A percentile compares a stretch with the other conserved stretches of the same genome.
phyloP scores from a whole-genome alignment of 2,797 vertebrate species.

The Enteromius treurensis region DNA sequence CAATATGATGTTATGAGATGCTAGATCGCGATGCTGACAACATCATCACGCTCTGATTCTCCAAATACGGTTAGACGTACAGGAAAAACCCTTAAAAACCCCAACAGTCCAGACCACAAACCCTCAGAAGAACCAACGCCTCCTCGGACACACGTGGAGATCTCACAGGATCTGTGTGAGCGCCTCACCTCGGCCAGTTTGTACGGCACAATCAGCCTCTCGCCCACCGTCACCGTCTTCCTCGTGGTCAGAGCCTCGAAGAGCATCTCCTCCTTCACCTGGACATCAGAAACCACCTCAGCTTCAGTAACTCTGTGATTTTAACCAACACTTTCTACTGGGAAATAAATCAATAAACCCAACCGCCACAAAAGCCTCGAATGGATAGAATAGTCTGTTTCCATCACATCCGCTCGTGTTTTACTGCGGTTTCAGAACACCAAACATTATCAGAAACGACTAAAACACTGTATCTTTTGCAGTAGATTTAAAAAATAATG shows the following conservation, averaged over 20 bases:
- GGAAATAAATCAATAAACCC: no score
- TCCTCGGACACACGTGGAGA: background rate
- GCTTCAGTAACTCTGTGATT: no score
- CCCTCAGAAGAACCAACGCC: background rate
- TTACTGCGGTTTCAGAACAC: constrained; percentile 17
- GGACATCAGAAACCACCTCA: background rate
- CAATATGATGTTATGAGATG: background rate
- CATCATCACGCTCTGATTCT: background rate
- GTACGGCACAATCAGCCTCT: constrained; percentile 95
- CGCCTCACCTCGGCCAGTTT: constrained; percentile 89
- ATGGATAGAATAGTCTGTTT: background rate
- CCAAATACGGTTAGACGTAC: no score
- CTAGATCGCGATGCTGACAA: background rate
- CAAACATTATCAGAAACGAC: constrained; percentile 1
- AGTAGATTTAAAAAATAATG: no score
- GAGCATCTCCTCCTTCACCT: constrained; percentile 98
- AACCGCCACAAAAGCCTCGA: no score
- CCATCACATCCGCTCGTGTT: constrained; percentile 26
- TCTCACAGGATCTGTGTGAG: background rate
- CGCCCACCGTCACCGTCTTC: constrained; percentile 95
- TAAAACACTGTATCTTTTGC: constrained; percentile 10
- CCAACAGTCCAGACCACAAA: background rate
- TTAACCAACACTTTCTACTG: no score
- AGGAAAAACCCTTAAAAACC: background rate
- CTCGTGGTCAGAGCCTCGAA: constrained; percentile 95